phyloP scores from a whole-genome alignment of 2,888 invertebrate genomes.

The Nemurella pictetii region DNA sequence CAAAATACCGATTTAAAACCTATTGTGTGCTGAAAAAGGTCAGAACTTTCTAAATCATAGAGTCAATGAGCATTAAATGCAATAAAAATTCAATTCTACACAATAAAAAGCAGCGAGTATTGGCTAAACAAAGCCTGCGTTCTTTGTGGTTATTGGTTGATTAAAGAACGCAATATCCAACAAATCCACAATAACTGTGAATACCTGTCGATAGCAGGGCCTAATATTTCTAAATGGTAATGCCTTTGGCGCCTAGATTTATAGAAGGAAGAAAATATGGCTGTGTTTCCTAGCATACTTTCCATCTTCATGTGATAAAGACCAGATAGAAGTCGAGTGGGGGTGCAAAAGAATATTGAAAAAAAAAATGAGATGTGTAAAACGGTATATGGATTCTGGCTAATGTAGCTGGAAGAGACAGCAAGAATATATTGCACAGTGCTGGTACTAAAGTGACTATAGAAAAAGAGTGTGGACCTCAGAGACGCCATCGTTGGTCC shows the following conservation, averaged over 20 bases:
- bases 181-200: not conserved
- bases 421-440: constrained; percentile 21
- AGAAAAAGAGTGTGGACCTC: not conserved
- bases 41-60: not conserved
- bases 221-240: constrained; percentile 3
- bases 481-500: not conserved
- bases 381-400: constrained; percentile 20
- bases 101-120: not conserved
- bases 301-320: constrained; percentile 13
- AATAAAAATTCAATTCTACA: not conserved
- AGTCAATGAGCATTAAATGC: not conserved
- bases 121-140: not conserved
- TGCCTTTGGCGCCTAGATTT: not conserved
- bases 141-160: not conserved
- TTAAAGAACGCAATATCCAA: not conserved
- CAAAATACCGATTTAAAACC: too few relatives aligned
- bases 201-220: constrained; percentile 21
- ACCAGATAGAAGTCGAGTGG: constrained; percentile 25
- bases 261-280: not conserved
- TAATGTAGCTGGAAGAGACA: constrained; percentile 26
- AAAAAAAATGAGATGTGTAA: constrained; percentile 28
- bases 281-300: not conserved
- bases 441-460: not conserved
- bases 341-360: constrained; percentile 16
- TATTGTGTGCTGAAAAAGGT: too few relatives aligned